Evolutionary conservation across 2,113 vertebrate genomes (phyloP), one percentile per base, ranked within the genome.

Genomic region (Halichoerus grypus): DNA sequence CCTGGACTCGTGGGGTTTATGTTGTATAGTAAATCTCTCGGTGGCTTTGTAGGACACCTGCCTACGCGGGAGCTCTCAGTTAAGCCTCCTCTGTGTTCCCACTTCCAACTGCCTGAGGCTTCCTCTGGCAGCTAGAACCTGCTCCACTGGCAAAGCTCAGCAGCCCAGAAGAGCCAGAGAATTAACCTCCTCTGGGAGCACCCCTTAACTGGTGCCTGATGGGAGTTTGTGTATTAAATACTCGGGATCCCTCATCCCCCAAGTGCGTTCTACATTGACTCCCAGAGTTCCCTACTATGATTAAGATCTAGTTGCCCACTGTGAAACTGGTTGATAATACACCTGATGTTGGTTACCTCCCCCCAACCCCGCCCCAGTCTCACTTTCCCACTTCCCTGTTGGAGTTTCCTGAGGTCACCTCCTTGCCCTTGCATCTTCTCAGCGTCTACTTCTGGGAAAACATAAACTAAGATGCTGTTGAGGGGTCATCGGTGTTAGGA

Each of bases 361-460:
- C 28, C 13, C 28, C 39, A 42, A 5, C 39, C 39, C 46, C 46
- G 1, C 46, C 46, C 46, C 46, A 1, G 22, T 71, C 31, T 88
- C 7, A 77, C 22, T 63, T 83, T 72, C 24, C 16, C 16, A 72
- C 46, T 80, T 83, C 31, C 28, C 31, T 12, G 10, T 36, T 91
- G 31, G 67, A 90, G 15, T 91, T 97, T 95, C 67, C 19, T 42
- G 77, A 93, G n/a, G 76, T 82, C 36, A 84, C 22, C 53, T 96
- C 46, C 15, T 72, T 77, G 65, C 28, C 53, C 14, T 95, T 91
- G 72, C 91, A 69, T 86, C 57, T 31, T 94, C 67, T 89, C 55
- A 76, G 33, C 1, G 5, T 65, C 49, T 81, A 15, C 55, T 95
- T 83, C 91, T 18, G 22, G 19, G 33, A 55, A 12, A 93, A 67